Base-by-base conservation (phyloP, 2,888 invertebrate genomes). In the Oeneis ivallda region DNA sequence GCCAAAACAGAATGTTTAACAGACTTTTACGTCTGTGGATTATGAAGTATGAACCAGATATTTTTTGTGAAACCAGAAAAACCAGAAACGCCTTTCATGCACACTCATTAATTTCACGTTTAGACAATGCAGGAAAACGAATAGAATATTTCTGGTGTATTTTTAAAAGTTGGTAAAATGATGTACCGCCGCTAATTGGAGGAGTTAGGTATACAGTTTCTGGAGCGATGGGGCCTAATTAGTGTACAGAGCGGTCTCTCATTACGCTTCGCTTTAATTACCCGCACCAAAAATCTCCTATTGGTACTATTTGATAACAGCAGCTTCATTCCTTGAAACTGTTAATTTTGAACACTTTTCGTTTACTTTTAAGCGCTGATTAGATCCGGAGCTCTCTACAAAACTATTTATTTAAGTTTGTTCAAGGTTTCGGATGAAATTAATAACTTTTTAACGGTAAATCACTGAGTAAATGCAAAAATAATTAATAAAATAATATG, bases 251-350 rank as follows among this genome's bases (percentile, higher is more conserved):
- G 76, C 75, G 77, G 79, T 74, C 81, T 83, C 83, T 84, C 81
- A 84, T 86, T 86, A 85, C 82, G 76, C 76, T 76, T 76, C 74
- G 74, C 77, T 83, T 80, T 86, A 87, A 87, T 87, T 87, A 86
- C 82, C 80, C 79, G 79, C 79, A 81, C 79, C 78, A 82, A 81
- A 77, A 79, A 82, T 81, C 78, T 80, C 79, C 52, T 62, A 68
- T 79, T 64, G 62, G 65, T 69, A 67, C 64, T 59, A 66, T 73
- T 71, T 66, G 62, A 70, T 71, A 54, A 50, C 47, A 65, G 60
- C 45, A 4, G 17, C 26, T 52, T 26, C 43, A 52, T 45, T 61
- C 41, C 43, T 52, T 64, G 47, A 64, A 17, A 45, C 17, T 56
- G 17, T 15, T 11, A 54, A 54, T 4, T 39, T 54, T 19, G 49